A percentile compares a stretch with the other conserved stretches of the same genome.
phyloP scores from a whole-genome alignment of 2,888 invertebrate species.

The Coelinius sp. region DNA sequence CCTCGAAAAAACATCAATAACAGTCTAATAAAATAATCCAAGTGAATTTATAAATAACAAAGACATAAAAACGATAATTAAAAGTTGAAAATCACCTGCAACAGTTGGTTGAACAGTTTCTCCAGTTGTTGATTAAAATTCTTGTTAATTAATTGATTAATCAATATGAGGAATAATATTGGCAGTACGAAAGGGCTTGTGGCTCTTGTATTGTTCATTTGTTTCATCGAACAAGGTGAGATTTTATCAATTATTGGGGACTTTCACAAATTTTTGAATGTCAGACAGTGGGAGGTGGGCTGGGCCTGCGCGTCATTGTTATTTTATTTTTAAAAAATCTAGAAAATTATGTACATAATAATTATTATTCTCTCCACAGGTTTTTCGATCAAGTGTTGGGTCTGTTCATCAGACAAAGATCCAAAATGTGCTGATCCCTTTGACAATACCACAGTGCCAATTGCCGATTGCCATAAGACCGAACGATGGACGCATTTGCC shows the following conservation, averaged over 20 bases:
- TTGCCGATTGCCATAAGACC: slow-evolving; percentile 82
- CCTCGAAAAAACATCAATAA: neutral
- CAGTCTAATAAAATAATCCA: neutral
- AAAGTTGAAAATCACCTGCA: neutral
- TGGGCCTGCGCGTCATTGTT: slow-evolving; percentile 31
- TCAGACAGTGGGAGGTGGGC: neutral
- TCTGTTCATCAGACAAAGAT: slow-evolving; percentile 89
- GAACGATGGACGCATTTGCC: slow-evolving; percentile 77
- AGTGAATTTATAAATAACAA: neutral
- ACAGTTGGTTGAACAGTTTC: slow-evolving; percentile 13
- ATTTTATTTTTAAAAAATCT: too few relatives aligned
- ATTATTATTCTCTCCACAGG: slow-evolving; percentile 72
- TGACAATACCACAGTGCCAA: slow-evolving; percentile 89
- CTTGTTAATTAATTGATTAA: slow-evolving; percentile 4
- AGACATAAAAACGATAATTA: neutral
- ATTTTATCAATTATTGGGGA: too few relatives aligned
- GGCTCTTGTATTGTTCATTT: slow-evolving; percentile 41
- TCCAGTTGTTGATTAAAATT: slow-evolving; percentile 13
- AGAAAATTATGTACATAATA: too few relatives aligned
- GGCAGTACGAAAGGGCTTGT: slow-evolving; percentile 33
- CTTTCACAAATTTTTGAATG: neutral
- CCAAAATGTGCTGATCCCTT: slow-evolving; percentile 94
- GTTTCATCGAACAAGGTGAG: slow-evolving; percentile 51
- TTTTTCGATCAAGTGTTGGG: slow-evolving; percentile 88
- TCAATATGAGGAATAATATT: slow-evolving; percentile 20